A percentile compares a stretch with the other conserved stretches of the same genome.
Evolutionary conservation across 1,140 invertebrate genomes (phyloP).

Genomic region (Anoplolepis gracilipes): DNA sequence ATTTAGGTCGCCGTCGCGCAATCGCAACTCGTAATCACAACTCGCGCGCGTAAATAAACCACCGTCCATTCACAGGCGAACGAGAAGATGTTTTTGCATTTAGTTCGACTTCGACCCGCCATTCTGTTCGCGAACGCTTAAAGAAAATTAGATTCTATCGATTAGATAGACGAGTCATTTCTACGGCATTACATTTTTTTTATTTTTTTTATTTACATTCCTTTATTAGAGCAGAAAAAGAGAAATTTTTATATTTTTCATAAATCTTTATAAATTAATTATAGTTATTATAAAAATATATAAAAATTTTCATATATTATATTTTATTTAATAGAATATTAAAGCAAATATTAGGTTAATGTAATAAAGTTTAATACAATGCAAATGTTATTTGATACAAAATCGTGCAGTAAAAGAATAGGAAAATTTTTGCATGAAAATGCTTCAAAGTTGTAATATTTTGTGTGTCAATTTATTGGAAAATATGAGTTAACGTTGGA

Average conservation of each 20-base stretch:
- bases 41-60: constrained; percentile 45
- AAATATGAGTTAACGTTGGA: background rate
- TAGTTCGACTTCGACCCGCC: background rate
- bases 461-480: background rate
- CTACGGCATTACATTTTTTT: no score
- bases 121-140: background rate
- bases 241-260: no score
- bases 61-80: constrained; percentile 22
- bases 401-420: background rate
- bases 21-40: constrained; percentile 14
- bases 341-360: no score
- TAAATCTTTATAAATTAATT: no score
- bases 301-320: no score
- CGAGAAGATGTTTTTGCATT: background rate
- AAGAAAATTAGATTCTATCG: background rate
- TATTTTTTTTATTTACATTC: no score
- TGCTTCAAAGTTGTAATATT: background rate
- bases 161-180: background rate
- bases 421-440: no score
- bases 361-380: no score
- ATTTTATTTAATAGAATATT: no score
- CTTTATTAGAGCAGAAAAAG: no score
- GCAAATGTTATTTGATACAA: no score
- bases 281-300: no score
- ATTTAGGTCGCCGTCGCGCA: constrained; percentile 65